Evolutionary conservation across 2,797 vertebrate genomes (phyloP).

Genomic region (Coilia nasus): DNA sequence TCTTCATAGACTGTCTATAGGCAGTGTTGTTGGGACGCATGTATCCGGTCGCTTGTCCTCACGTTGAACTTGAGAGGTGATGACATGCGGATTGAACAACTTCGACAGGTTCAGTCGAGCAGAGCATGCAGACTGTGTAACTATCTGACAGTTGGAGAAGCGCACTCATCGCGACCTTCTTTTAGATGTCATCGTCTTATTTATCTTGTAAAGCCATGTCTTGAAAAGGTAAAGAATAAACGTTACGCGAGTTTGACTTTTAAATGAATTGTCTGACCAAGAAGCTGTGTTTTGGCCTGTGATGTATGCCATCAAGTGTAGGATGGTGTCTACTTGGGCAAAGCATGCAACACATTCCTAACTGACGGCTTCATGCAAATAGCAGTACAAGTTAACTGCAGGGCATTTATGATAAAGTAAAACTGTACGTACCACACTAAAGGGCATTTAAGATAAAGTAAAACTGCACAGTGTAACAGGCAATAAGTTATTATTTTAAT

Average conservation of each 20-base stretch:
- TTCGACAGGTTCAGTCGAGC: conserved; percentile 46
- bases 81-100: conserved; percentile 50
- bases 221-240: not conserved
- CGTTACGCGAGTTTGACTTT: not conserved
- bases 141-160: conserved; percentile 2
- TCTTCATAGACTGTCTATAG: not conserved
- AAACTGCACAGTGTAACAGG: too few relatives aligned
- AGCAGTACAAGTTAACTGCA: too few relatives aligned
- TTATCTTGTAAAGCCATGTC: not conserved
- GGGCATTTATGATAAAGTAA: not conserved
- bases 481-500: not conserved
- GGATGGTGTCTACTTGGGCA: not conserved
- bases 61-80: conserved; percentile 54
- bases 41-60: conserved; percentile 47
- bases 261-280: not conserved
- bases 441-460: too few relatives aligned
- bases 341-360: not conserved
- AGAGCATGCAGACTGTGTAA: not conserved
- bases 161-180: not conserved
- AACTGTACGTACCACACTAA: not conserved
- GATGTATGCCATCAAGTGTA: not conserved
- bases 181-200: not conserved
- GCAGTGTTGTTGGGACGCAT: conserved; percentile 33
- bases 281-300: not conserved
- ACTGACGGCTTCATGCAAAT: too few relatives aligned